Conservation (phyloP, 2,888 invertebrate species). For the Dorcus parallelipipedus region DNA sequence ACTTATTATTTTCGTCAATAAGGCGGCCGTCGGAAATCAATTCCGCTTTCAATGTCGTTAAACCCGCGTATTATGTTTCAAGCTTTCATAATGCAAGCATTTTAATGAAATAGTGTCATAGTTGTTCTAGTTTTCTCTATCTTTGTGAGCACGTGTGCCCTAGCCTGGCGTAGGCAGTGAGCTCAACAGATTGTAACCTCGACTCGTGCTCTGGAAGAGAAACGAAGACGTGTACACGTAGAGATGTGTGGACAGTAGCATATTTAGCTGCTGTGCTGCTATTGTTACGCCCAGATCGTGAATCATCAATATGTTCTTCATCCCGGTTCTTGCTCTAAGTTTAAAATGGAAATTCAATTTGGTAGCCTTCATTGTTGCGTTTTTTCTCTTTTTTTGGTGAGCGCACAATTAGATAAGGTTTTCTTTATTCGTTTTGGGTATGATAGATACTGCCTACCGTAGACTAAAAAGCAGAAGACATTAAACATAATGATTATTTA, state of each 20-base stretch:
- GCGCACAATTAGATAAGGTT: too few species aligned
- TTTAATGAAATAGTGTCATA: constrained; percentile 7
- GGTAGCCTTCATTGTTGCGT: constrained; percentile 17
- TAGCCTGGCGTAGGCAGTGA: constrained; percentile 7
- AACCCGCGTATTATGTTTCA: constrained; percentile 6
- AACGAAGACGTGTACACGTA: constrained; percentile 5
- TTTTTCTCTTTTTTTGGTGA: constrained; percentile 8
- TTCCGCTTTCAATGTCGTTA: not conserved
- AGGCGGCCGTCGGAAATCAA: not conserved
- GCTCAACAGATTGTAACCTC: constrained; percentile 8
- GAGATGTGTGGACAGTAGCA: constrained; percentile 26
- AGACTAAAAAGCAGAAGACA: too few species aligned
- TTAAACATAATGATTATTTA: too few species aligned
- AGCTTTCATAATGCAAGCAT: constrained; percentile 10
- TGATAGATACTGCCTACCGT: too few species aligned
- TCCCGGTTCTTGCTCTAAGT: constrained; percentile 6
- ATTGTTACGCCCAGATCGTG: constrained; percentile 33
- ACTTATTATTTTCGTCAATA: not conserved
- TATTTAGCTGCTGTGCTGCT: constrained; percentile 25
- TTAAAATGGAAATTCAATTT: constrained; percentile 16
- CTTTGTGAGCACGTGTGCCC: constrained; percentile 26
- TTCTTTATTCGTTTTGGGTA: too few species aligned
- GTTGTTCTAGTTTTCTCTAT: constrained; percentile 23
- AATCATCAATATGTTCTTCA: constrained; percentile 30
- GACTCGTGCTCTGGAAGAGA: constrained; percentile 11